Base-by-base conservation (phyloP, 2,888 invertebrate species). In the Dromius quadrimaculatus region DNA sequence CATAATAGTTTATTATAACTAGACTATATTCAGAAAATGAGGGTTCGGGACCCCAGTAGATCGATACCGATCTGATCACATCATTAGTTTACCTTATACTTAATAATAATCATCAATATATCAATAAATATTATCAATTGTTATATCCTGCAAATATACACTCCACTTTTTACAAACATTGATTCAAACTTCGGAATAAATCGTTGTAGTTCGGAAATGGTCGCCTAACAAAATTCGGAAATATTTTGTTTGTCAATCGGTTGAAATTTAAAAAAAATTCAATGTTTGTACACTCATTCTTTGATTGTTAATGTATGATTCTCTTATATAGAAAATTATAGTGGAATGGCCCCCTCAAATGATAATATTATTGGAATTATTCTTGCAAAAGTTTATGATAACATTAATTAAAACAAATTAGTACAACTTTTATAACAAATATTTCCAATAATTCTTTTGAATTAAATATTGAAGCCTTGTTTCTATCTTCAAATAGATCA, bases 1-100 rank as follows among this genome's bases (percentile, higher is more conserved):
- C 88, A 88, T 88, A 88, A 88, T 88, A 87, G 87, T 88, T 88
- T 88, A 88, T 88, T 88, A 54, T 54, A 88, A 87, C 88, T 88
- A 88, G 88, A 88, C 87, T 88, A 88, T 89, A 88, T 88, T 89
- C 88, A 88, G 88, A 88, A 88, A 83, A 81, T 81, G 80, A 78
- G 80, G 77, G 79, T 80, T 77, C 76, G 76, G 79, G 80, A 78
- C 80, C 81, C 78, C 80, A 79, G 78, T 82, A 81, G 80, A 80
- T 87, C 87, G 88, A 88, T 88, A 85, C 85, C 85, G 88, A 88
- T 87, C 88, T 88, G 82, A 88, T 88, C 88, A 88, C 88, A 88
- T 88, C 87, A 88, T 88, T 88, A 88, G 82, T 83, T 83, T 81
- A 82, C 81, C 80, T 81, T 81, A 81, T 81, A 80, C 78, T 80